phyloP scores from a whole-genome alignment of 2,113 vertebrate species.

The Stomatorhinus ivindoensis region DNA sequence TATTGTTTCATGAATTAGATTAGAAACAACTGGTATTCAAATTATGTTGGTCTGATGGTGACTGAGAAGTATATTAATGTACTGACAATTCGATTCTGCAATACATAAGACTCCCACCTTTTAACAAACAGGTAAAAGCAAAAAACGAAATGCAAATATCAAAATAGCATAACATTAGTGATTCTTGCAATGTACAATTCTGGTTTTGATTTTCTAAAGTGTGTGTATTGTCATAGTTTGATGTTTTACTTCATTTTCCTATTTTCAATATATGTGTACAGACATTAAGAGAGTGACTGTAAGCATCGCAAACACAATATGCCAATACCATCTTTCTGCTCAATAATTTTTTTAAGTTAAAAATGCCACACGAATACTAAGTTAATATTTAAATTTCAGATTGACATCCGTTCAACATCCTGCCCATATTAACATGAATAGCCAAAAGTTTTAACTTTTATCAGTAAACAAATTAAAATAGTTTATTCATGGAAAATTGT shows the following conservation, averaged over 20 bases:
- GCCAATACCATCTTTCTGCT: neutral
- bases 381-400: neutral
- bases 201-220: neutral
- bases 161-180: neutral
- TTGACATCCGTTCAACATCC: neutral
- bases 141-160: neutral
- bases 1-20: neutral
- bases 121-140: neutral
- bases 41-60: neutral
- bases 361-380: neutral
- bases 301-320: neutral
- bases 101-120: neutral
- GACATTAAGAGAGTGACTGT: neutral
- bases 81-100: neutral
- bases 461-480: neutral
- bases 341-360: neutral
- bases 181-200: neutral
- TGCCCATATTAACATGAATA: neutral
- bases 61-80: neutral
- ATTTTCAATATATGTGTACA: neutral
- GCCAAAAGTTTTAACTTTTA: neutral
- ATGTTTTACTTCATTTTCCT: neutral
- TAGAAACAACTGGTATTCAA: neutral
- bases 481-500: neutral
- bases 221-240: neutral